Evolutionary conservation across 2,888 invertebrate species (phyloP).

Genomic region (Keiferia lycopersicella): DNA sequence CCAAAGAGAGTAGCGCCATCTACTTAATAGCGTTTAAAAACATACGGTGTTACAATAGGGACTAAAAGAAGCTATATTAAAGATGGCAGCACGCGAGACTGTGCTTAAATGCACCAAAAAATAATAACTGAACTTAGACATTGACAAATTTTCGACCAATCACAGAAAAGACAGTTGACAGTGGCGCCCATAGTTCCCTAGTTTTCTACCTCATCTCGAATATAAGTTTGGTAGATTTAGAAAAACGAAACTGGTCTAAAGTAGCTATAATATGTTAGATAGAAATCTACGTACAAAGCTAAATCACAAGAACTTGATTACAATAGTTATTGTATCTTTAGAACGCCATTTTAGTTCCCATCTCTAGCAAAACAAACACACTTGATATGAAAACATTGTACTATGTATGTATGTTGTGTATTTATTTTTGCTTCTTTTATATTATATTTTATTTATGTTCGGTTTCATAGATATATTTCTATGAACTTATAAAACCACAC

Average conservation of each 20-base stretch:
- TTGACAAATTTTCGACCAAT: too few species aligned
- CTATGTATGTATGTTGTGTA: constrained; percentile 38
- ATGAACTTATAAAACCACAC: neutral
- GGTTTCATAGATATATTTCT: constrained; percentile 4
- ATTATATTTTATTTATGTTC: neutral
- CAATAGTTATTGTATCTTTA: constrained; percentile 59
- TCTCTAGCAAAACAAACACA: constrained; percentile 33
- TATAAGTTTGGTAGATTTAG: constrained; percentile 21
- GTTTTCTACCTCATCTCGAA: too few species aligned
- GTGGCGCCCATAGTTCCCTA: too few species aligned
- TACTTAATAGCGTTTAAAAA: neutral
- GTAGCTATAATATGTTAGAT: constrained; percentile 33
- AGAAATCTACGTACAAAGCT: constrained; percentile 55
- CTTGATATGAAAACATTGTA: constrained; percentile 64
- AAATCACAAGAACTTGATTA: constrained; percentile 60
- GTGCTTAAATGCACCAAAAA: too few species aligned
- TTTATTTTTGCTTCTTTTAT: neutral
- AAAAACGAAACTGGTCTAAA: constrained; percentile 31
- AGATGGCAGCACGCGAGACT: too few species aligned
- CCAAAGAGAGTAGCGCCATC: neutral
- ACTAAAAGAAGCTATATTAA: too few species aligned
- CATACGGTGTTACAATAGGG: too few species aligned
- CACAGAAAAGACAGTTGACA: too few species aligned
- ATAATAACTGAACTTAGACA: too few species aligned
- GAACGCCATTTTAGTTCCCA: constrained; percentile 37